Evolutionary conservation across 2,888 invertebrate species (phyloP).

Genomic region (Leptinotarsa tumamoca): DNA sequence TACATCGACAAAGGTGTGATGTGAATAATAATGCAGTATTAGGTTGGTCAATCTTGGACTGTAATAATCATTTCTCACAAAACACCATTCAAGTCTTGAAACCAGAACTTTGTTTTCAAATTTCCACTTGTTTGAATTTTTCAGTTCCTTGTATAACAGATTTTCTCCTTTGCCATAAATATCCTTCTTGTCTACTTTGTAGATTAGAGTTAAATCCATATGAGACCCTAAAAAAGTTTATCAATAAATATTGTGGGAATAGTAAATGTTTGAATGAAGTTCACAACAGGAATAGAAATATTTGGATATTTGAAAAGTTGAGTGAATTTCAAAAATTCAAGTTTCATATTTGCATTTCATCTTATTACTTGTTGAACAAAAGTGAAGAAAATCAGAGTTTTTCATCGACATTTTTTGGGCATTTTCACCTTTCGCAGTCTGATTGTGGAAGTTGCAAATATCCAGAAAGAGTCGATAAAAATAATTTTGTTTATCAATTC

Average conservation of each 20-base stretch:
- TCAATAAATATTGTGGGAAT: neutral
- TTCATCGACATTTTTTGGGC: too few relatives aligned
- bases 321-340: too few relatives aligned
- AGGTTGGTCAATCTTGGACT: slow-evolving; percentile 38
- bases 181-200: slow-evolving; percentile 48
- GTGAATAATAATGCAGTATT: slow-evolving; percentile 30
- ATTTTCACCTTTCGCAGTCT: too few relatives aligned
- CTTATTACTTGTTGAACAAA: too few relatives aligned
- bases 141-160: slow-evolving; percentile 42
- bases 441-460: too few relatives aligned
- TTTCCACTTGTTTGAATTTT: slow-evolving; percentile 38
- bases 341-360: too few relatives aligned
- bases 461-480: too few relatives aligned
- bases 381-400: too few relatives aligned
- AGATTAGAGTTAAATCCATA: slow-evolving; percentile 42
- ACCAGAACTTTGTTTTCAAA: slow-evolving; percentile 30
- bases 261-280: neutral
- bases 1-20: slow-evolving; percentile 22
- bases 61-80: slow-evolving; percentile 29
- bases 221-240: slow-evolving; percentile 37
- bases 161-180: slow-evolving; percentile 45
- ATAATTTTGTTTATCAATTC: too few relatives aligned
- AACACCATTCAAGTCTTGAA: slow-evolving; percentile 28
- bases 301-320: too few relatives aligned
- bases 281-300: neutral